Conservation (phyloP, 2,888 invertebrate species). For the Hydriomena furcata region DNA sequence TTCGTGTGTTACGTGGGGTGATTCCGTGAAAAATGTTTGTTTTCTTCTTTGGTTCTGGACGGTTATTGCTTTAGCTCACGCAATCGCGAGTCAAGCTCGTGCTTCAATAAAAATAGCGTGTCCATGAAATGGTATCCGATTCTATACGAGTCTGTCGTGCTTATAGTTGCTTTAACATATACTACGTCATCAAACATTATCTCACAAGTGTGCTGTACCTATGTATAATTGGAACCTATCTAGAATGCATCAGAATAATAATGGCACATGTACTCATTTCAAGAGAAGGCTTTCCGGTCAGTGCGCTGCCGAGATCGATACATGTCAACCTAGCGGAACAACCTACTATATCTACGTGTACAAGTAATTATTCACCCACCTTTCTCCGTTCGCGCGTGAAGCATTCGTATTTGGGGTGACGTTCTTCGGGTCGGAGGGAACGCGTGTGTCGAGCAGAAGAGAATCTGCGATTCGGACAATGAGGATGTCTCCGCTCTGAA, state of each 20-base stretch:
- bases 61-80: slow-evolving; percentile 33
- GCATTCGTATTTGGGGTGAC: slow-evolving; percentile 52
- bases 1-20: slow-evolving; percentile 29
- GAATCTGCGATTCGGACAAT: slow-evolving; percentile 88
- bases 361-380: slow-evolving; percentile 49
- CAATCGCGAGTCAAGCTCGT: slow-evolving; percentile 25
- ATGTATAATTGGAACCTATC: too few relatives aligned
- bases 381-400: slow-evolving; percentile 55
- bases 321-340: slow-evolving; percentile 21
- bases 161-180: neutral
- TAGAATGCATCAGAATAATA: neutral
- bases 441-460: slow-evolving; percentile 70
- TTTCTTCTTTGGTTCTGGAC: slow-evolving; percentile 30
- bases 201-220: neutral
- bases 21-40: slow-evolving; percentile 34
- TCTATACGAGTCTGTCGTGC: neutral
- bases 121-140: slow-evolving; percentile 11
- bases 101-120: slow-evolving; percentile 28
- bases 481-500: slow-evolving; percentile 88
- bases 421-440: slow-evolving; percentile 53
- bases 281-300: slow-evolving; percentile 21
- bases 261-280: neutral
- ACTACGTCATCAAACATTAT: neutral
- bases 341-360: slow-evolving; percentile 4
- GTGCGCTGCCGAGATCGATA: slow-evolving; percentile 25